Conservation (phyloP, 1,140 invertebrate genomes). For the Heliconius nattereri region DNA sequence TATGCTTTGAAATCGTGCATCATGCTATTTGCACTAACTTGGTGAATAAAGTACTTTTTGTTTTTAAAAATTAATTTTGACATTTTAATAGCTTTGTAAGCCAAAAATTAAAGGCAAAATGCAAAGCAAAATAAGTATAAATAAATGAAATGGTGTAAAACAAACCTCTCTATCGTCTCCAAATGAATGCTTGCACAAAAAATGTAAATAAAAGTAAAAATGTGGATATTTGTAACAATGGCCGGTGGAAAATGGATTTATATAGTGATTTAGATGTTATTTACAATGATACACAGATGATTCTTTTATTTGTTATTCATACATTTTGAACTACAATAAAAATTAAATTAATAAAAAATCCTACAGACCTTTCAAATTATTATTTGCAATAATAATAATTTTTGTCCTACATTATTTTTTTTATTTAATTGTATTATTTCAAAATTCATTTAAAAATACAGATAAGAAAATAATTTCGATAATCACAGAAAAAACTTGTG, state of each 20-base stretch:
- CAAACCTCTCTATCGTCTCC: constrained; percentile 83
- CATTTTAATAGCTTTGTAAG: constrained; percentile 9
- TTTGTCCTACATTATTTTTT: too few species aligned
- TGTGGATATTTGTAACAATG: neutral
- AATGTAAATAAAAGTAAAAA: constrained; percentile 51
- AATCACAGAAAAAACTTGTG: too few species aligned
- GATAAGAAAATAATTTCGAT: neutral
- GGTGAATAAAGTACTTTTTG: neutral
- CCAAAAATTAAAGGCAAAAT: constrained; percentile 34
- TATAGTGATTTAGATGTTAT: constrained; percentile 6
- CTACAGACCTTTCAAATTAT: too few species aligned
- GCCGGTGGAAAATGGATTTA: constrained; percentile 4
- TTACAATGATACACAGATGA: neutral
- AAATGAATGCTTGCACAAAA: constrained; percentile 81
- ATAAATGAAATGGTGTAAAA: constrained; percentile 56
- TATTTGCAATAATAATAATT: too few species aligned
- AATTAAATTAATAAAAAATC: too few species aligned
- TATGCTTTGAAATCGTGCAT: too few species aligned
- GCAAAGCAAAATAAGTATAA: constrained; percentile 36
- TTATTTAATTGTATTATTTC: too few species aligned
- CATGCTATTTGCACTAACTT: too few species aligned
- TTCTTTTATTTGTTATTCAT: neutral
- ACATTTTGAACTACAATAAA: too few species aligned
- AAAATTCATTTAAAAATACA: neutral
- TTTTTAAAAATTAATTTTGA: neutral